These are phyloP conservation scores for Globia sparganii DNA, from an alignment of 2,888 invertebrate genomes.

Conservation along the genomic window DNA sequence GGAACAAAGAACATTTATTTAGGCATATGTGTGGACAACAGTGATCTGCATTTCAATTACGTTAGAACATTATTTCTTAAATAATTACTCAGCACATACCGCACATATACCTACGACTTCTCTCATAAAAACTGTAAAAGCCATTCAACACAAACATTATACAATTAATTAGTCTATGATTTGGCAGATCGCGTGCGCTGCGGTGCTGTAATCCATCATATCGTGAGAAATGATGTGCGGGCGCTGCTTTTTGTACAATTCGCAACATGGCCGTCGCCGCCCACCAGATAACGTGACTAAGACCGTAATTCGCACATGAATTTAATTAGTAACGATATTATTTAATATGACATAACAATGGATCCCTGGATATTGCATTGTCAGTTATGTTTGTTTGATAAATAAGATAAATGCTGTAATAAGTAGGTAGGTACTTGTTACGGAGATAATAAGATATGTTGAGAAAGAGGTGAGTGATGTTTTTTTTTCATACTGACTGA, in stretches of 20 bases:
- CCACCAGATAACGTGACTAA: conserved; percentile 57
- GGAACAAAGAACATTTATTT: neutral
- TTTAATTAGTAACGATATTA: conserved; percentile 65
- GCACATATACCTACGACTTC: neutral
- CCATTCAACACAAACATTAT: conserved; percentile 49
- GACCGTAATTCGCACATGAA: conserved; percentile 62
- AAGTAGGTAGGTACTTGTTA: conserved; percentile 24
- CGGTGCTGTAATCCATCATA: conserved; percentile 56
- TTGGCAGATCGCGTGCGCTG: conserved; percentile 66
- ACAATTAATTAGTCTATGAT: conserved; percentile 65
- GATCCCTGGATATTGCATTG: conserved; percentile 52
- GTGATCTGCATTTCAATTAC: neutral
- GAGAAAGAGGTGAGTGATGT: conserved; percentile 30
- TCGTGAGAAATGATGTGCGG: conserved; percentile 69
- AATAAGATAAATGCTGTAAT: conserved; percentile 54
- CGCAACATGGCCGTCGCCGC: conserved; percentile 46
- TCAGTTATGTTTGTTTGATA: conserved; percentile 53
- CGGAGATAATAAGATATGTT: conserved; percentile 27
- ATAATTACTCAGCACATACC: conserved; percentile 13
- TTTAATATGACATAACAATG: conserved; percentile 68
- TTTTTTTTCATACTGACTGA: conserved; percentile 25
- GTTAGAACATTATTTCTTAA: neutral
- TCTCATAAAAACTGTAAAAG: conserved; percentile 36
- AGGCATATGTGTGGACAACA: neutral
- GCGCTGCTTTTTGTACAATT: conserved; percentile 38